phyloP scores from a whole-genome alignment of 2,888 invertebrate species.

The Sphaerophoria rueppellii region DNA sequence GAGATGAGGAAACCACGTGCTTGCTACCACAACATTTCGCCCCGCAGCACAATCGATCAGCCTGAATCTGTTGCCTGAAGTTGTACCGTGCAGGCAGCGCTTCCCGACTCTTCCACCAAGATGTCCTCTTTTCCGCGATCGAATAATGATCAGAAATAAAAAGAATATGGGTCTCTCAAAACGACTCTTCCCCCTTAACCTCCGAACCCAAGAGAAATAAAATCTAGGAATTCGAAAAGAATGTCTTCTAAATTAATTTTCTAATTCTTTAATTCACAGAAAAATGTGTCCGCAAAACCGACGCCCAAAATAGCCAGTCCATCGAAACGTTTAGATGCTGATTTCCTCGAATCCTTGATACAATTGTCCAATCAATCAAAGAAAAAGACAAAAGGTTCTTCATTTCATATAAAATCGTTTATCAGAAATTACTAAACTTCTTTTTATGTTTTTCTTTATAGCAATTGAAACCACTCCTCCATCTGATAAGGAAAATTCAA shows the following conservation, averaged over 20 bases:
- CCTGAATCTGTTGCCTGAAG: too few species aligned
- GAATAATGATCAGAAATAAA: too few species aligned
- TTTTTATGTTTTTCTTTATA: neutral
- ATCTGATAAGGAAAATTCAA: conserved; percentile 62
- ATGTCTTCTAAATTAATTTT: neutral
- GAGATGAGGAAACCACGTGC: too few species aligned
- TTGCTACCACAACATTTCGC: too few species aligned
- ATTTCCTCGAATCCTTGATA: conserved; percentile 61
- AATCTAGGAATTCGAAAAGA: too few species aligned
- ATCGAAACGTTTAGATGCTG: conserved; percentile 61
- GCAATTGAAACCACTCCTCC: conserved; percentile 53
- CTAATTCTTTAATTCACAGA: neutral
- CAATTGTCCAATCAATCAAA: conserved; percentile 31
- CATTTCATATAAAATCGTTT: neutral
- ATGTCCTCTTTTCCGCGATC: too few species aligned
- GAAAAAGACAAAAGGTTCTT: conserved; percentile 63
- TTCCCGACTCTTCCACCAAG: too few species aligned
- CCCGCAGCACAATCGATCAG: too few species aligned
- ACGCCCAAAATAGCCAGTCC: neutral
- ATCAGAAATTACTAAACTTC: neutral
- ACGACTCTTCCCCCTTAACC: too few species aligned
- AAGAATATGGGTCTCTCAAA: too few species aligned
- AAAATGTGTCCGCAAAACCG: neutral
- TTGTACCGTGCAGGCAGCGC: too few species aligned
- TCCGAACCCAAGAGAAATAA: too few species aligned